Evolutionary conservation across 2,113 vertebrate species (phyloP), one percentile per base, ranked within the genome.

Genomic region (Myiagra hebetior): DNA sequence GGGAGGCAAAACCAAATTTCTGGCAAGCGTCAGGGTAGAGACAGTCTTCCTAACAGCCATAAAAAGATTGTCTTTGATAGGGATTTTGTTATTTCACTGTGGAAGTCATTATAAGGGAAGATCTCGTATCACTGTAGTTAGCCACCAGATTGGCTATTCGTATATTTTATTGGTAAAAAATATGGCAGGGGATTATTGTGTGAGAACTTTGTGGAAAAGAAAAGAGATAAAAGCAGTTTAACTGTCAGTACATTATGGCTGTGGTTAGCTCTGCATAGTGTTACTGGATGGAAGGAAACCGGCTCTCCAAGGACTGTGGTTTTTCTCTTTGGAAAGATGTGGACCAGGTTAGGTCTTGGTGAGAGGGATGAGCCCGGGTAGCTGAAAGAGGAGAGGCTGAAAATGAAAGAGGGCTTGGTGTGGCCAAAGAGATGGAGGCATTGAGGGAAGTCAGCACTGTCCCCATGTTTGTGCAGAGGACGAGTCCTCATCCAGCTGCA

Each of bases 181-280:
- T 95, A 94, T 93, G 95, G 91, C 35, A 11, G 74, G 55, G 91
- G 88, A 97, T 96, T 97, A 96, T 89, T 93, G 68, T 92, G 80
- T 81, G 86, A 97, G 84, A 93, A 93, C 78, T 94, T 67, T 81
- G 92, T 95, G 95, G 93, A 97, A 95, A 95, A 92, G 68, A 73
- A 47, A 82, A 79, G 90, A 94, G 91, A 97, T 95, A 92, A 97
- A 97, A 97, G 88, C 95, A 96, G 95, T 97, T 97, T 97, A 97
- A 93, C 94, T 97, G 83, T 96, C 95, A 92, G 93, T 95, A 44
- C 81, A 59, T 91, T 95, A 93, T 30, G 35, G 80, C 75, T 96
- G 95, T 83, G 95, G 95, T 96, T 97, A 96, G 88, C 90, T 59
- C 88, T 93, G 87, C 76, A 13, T 11, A 87, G 89, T 42, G 85